Percentiles rank a stretch among this genome's conserved stretches.
Evolutionary conservation across 2,113 vertebrate genomes (phyloP).

Genomic region (Prunella fulvescens): DNA sequence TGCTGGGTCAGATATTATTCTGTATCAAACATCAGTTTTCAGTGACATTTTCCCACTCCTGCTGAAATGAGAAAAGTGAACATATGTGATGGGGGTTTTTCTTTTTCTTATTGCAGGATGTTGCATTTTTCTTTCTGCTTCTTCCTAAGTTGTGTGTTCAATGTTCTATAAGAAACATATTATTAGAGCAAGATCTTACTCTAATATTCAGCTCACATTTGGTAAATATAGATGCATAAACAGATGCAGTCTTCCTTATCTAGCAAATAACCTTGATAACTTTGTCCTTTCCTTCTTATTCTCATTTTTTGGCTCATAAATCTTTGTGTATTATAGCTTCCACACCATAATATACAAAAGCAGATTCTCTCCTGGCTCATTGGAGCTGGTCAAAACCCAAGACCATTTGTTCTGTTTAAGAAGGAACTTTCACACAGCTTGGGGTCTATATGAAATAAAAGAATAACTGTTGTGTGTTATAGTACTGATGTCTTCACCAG

Average conservation of each 20-base stretch:
- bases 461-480: neutral
- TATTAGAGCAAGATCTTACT: neutral
- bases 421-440: neutral
- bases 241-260: neutral
- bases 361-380: neutral
- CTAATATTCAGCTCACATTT: neutral
- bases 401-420: neutral
- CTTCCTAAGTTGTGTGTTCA: neutral
- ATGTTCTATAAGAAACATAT: rapidly evolving
- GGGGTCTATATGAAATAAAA: neutral
- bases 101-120: neutral
- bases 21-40: neutral
- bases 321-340: neutral
- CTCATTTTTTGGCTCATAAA: neutral
- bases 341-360: neutral
- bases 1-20: neutral
- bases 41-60: neutral
- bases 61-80: neutral
- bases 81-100: rapidly evolving
- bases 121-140: neutral
- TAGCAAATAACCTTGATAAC: neutral
- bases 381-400: neutral
- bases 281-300: neutral
- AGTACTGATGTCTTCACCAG: neutral
- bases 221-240: neutral